These are phyloP conservation scores for Dicranocentrus wangi DNA, from an alignment of 2,888 invertebrate species.

Conservation along the genomic window DNA sequence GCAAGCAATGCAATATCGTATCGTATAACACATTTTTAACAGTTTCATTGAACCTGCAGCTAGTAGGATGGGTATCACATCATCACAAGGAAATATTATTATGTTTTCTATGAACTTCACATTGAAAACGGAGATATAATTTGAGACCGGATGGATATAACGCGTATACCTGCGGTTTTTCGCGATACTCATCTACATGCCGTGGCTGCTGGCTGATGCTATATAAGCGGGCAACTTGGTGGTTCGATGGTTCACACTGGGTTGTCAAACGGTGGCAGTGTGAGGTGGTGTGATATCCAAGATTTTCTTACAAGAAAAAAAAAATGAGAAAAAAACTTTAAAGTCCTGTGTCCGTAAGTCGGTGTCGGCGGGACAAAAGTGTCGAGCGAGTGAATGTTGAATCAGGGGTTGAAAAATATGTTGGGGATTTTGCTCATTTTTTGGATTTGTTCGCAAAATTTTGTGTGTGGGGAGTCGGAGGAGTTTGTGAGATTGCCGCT, in stretches of 20 bases:
- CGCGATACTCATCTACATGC: not conserved
- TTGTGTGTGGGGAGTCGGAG: not conserved
- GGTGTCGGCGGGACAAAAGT: too few relatives aligned
- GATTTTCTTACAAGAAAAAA: too few relatives aligned
- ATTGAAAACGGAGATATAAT: not conserved
- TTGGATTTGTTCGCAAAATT: too few relatives aligned
- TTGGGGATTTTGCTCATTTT: too few relatives aligned
- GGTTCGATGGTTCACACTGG: not conserved
- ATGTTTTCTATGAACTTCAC: slow-evolving; percentile 3
- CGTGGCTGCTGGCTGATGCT: not conserved
- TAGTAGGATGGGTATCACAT: not conserved
- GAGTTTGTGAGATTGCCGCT: slow-evolving; percentile 42
- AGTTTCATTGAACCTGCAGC: not conserved
- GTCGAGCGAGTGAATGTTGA: too few relatives aligned
- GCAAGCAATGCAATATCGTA: not conserved
- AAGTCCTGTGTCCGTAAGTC: too few relatives aligned
- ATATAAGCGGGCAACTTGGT: not conserved
- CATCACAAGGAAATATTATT: not conserved
- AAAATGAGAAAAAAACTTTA: too few relatives aligned
- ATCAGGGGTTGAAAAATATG: too few relatives aligned
- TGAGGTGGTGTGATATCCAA: too few relatives aligned
- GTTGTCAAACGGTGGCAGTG: too few relatives aligned
- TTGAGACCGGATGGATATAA: too few relatives aligned
- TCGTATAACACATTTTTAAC: not conserved
- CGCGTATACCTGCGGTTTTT: not conserved